Percentiles rank a stretch among this genome's conserved stretches.
Evolutionary conservation across 2,797 vertebrate species (phyloP).

Genomic region (Champsocephalus gunnari): DNA sequence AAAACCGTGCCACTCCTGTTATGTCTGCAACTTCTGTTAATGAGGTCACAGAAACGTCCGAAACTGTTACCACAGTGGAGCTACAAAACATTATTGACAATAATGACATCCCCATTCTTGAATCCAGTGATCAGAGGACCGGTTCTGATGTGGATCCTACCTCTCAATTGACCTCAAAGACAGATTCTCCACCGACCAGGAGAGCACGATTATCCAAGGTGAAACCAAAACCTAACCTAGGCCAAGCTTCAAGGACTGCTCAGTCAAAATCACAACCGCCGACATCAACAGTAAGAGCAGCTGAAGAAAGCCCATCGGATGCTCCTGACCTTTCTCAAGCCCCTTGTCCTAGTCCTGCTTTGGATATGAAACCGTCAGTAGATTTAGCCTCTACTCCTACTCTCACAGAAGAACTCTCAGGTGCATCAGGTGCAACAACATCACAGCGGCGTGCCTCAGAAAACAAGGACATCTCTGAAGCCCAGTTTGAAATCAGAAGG

Average conservation of each 20-base stretch:
- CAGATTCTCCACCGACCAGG: slow-evolving; percentile 20
- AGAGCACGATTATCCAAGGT: slow-evolving; percentile 35
- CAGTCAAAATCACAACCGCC: slow-evolving; percentile 22
- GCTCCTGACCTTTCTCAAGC: slow-evolving; percentile 5
- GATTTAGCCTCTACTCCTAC: too few species aligned
- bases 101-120: not conserved
- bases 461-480: too few species aligned
- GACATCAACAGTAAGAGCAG: not conserved
- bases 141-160: not conserved
- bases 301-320: slow-evolving; percentile 1
- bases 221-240: slow-evolving; percentile 68
- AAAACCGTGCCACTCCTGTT: not conserved
- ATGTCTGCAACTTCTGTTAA: not conserved
- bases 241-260: slow-evolving; percentile 34
- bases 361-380: too few species aligned
- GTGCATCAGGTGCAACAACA: too few species aligned
- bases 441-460: too few species aligned
- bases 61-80: not conserved
- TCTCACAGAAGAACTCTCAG: too few species aligned
- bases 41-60: slow-evolving; percentile 22
- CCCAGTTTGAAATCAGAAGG: too few species aligned
- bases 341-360: not conserved
- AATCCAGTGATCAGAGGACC: slow-evolving; percentile 21
- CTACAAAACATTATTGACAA: slow-evolving; percentile 3
- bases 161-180: slow-evolving; percentile 20